Percentiles rank a stretch among this genome's conserved stretches.
Conservation (phyloP, 2,888 invertebrate species). For the Oscheius sp. region DNA sequence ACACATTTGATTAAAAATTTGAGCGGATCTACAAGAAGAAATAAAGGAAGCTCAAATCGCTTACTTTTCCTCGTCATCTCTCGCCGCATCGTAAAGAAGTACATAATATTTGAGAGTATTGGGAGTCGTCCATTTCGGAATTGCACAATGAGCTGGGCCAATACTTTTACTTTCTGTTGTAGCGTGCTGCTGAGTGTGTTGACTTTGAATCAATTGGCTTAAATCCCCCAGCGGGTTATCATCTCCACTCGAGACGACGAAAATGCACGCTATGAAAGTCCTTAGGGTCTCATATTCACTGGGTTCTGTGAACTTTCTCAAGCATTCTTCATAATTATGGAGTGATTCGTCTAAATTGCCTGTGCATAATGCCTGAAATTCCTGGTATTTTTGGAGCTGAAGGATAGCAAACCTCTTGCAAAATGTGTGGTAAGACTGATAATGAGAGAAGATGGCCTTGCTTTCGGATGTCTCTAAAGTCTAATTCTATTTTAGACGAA, state of each 20-base stretch:
- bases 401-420: constrained; percentile 59
- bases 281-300: constrained; percentile 85
- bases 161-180: constrained; percentile 38
- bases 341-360: constrained; percentile 24
- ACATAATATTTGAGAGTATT: constrained; percentile 88
- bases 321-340: constrained; percentile 25
- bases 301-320: constrained; percentile 44
- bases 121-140: constrained; percentile 74
- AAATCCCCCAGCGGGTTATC: constrained; percentile 82
- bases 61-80: constrained; percentile 81
- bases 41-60: constrained; percentile 40
- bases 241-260: constrained; percentile 75
- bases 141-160: constrained; percentile 58
- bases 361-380: constrained; percentile 42
- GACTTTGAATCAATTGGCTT: constrained; percentile 80
- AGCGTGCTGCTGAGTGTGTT: constrained; percentile 77
- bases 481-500: constrained; percentile 40
- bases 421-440: constrained; percentile 64
- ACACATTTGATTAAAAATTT: constrained; percentile 84
- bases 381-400: no score
- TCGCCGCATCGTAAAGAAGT: constrained; percentile 79
- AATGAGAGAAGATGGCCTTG: constrained; percentile 67
- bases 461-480: constrained; percentile 71
- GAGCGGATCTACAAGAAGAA: constrained; percentile 78
- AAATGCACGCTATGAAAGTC: constrained; percentile 73